Percentiles rank a stretch among this genome's conserved stretches.
These are phyloP conservation scores for Noctilio leporinus DNA, from an alignment of 2,113 vertebrate genomes.

Conservation along the genomic window DNA sequence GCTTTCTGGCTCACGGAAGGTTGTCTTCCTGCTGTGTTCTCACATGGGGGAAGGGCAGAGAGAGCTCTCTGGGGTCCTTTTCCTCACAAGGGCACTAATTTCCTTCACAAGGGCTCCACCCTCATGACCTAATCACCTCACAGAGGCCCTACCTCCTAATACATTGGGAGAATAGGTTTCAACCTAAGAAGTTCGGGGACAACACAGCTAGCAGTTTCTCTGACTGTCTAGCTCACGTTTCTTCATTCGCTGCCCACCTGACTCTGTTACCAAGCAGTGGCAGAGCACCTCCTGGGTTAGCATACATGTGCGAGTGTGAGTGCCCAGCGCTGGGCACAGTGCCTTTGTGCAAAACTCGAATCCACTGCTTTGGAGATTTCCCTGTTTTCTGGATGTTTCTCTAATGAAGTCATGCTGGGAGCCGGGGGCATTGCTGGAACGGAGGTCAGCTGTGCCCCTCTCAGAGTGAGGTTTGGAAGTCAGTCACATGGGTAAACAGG, in stretches of 20 bases:
- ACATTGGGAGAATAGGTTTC: background rate
- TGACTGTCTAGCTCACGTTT: background rate
- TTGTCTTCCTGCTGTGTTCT: background rate
- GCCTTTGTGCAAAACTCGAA: background rate
- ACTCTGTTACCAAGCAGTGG: background rate
- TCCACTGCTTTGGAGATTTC: background rate
- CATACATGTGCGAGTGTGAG: no score
- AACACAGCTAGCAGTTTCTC: background rate
- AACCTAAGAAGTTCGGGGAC: background rate
- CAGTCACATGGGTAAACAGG: background rate
- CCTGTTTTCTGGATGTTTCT: background rate
- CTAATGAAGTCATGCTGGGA: background rate
- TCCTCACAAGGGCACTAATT: background rate
- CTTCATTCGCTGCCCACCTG: rapidly evolving
- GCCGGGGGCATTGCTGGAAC: background rate
- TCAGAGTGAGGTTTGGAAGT: background rate
- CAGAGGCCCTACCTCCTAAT: no score
- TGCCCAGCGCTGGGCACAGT: background rate
- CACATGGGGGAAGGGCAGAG: background rate
- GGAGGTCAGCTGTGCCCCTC: background rate
- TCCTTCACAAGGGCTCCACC: background rate
- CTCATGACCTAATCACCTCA: background rate
- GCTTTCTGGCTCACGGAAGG: background rate
- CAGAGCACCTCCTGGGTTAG: rapidly evolving
- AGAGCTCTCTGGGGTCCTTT: background rate